Evolutionary conservation across 1,140 invertebrate species (phyloP), one percentile per base, ranked within the genome.

Genomic region (Cecropterus lyciades): DNA sequence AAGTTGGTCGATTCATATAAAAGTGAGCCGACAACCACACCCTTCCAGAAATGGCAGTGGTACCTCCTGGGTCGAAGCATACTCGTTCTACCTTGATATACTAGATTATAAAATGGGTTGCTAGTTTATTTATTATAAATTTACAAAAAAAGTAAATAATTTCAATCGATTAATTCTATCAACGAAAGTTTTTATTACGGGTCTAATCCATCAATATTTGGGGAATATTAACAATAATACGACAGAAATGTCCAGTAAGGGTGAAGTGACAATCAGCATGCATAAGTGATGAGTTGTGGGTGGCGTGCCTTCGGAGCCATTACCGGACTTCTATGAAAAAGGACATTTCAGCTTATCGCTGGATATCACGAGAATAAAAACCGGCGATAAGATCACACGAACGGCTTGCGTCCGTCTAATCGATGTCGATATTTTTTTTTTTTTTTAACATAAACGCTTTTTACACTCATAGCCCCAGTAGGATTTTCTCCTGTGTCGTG

Each of bases 361-460:
- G 84, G 85, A 80, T 89, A 91, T 91, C 87, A 87, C 84, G 85
- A 89, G 84, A 91, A 89, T 89, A 91, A 88, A 89, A 89, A 87
- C 80, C 51, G 64, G 63, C 62, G 88, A 91, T 91, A 91, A 89
- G 83, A 91, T 91, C 88, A 72, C 69, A 48, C 80, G 79, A 66
- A 79, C 20, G 70, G 72, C 51, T 70, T 63, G 20, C 45, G 52
- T 33, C n/a, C 33, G 48, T 53, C 30, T 63, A 68, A 75, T 80
- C 71, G 76, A 80, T 85, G 78, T 85, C 81, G 82, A 83, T 79
- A n/a, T n/a, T n/a, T n/a, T n/a, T n/a, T n/a, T n/a, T n/a, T n/a
- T n/a, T n/a, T n/a, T n/a, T n/a, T n/a, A n/a, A n/a, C n/a, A n/a
- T n/a, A n/a, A n/a, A n/a, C n/a, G n/a, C n/a, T n/a, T n/a, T n/a